These are phyloP conservation scores for Didymodactylos carnosus DNA, from an alignment of 2,888 invertebrate genomes.

Conservation along the genomic window DNA sequence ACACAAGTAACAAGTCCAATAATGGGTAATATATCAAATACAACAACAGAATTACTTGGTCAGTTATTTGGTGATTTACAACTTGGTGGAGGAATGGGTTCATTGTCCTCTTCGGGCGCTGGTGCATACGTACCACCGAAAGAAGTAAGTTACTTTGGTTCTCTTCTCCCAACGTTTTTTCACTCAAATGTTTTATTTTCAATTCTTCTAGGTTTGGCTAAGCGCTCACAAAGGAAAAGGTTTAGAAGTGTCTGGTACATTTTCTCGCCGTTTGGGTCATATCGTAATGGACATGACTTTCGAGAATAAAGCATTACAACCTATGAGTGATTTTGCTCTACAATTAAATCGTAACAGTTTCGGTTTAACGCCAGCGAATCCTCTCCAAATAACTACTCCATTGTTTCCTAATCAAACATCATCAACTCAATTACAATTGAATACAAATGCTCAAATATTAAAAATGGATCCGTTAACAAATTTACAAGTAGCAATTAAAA, in stretches of 20 bases:
- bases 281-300: constrained; percentile 85
- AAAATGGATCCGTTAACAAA: constrained; percentile 92
- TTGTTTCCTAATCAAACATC: constrained; percentile 57
- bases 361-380: constrained; percentile 66
- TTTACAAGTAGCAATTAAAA: constrained; percentile 74
- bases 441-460: constrained; percentile 70
- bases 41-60: not conserved
- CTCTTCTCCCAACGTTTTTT: not conserved
- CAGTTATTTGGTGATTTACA: not conserved
- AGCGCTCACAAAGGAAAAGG: constrained; percentile 81
- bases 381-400: constrained; percentile 54
- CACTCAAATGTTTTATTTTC: not conserved
- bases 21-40: too few relatives aligned
- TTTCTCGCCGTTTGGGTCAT: constrained; percentile 58
- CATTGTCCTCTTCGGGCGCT: not conserved
- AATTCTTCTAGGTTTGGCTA: constrained; percentile 48
- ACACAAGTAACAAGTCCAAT: not conserved
- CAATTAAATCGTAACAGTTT: constrained; percentile 98
- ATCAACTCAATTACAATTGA: constrained; percentile 56
- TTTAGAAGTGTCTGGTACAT: constrained; percentile 81
- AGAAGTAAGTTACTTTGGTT: not conserved
- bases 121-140: not conserved
- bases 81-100: not conserved
- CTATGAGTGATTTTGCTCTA: constrained; percentile 84
- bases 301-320: constrained; percentile 91